Conservation (phyloP, 1,140 invertebrate species). For the Geopemphigus sp. region DNA sequence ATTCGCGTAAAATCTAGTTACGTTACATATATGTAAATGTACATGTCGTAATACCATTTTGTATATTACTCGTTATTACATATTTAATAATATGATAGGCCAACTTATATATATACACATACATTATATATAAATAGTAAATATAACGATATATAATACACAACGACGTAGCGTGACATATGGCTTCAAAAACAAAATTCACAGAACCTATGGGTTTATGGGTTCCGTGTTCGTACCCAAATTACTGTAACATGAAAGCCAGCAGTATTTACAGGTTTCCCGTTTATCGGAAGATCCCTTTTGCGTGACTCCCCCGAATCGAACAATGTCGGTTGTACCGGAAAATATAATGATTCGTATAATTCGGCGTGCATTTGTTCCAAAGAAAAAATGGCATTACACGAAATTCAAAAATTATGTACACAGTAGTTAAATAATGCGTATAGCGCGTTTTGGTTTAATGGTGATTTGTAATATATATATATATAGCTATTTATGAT, state of each 20-base stretch:
- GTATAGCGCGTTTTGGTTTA: no score
- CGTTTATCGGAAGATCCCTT: background rate
- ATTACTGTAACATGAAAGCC: conserved; percentile 6
- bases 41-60: background rate
- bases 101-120: background rate
- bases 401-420: background rate
- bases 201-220: conserved; percentile 21
- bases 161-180: conserved; percentile 35
- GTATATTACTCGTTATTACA: background rate
- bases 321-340: background rate
- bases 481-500: no score
- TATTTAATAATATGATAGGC: background rate
- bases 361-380: background rate
- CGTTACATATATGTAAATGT: no score
- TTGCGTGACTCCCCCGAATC: conserved; percentile 29
- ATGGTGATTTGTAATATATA: background rate
- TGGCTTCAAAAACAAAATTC: conserved; percentile 28
- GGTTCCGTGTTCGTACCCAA: conserved; percentile 21
- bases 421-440: background rate
- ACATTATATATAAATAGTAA: background rate
- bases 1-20: background rate
- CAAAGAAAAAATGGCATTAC: background rate
- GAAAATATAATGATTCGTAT: conserved; percentile 14
- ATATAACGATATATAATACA: conserved; percentile 21
- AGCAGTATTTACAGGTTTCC: conserved; percentile 2